Conservation (phyloP, 1,140 invertebrate genomes). For the Drosophila dunni region DNA sequence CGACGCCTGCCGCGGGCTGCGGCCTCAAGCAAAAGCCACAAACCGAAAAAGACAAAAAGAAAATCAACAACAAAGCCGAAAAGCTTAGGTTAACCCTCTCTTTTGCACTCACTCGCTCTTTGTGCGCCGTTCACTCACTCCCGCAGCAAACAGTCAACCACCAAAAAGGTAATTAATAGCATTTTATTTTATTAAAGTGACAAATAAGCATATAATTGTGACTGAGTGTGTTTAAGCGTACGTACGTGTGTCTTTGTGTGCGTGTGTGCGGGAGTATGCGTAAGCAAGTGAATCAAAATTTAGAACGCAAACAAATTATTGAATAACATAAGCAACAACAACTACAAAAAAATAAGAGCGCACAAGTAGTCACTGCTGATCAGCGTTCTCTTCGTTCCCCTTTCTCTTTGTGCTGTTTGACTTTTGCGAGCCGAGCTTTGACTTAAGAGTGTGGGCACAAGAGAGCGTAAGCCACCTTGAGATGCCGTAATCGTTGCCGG, state of each 20-base stretch:
- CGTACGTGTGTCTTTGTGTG: slow-evolving; percentile 23
- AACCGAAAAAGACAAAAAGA: slow-evolving; percentile 17
- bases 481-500: slow-evolving; percentile 45
- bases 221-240: slow-evolving; percentile 29
- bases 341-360: slow-evolving; percentile 14
- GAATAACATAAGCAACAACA: slow-evolving; percentile 56
- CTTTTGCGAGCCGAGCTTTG: slow-evolving; percentile 26
- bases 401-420: slow-evolving; percentile 1
- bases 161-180: slow-evolving; percentile 69
- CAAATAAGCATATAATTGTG: slow-evolving; percentile 59
- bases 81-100: slow-evolving; percentile 36
- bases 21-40: slow-evolving; percentile 23
- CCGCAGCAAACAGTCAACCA: slow-evolving; percentile 3
- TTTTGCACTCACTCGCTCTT: slow-evolving; percentile 1
- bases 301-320: slow-evolving; percentile 78
- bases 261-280: slow-evolving; percentile 28
- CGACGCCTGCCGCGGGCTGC: slow-evolving; percentile 1
- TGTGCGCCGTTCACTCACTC: neutral
- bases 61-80: slow-evolving; percentile 29
- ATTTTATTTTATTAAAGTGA: slow-evolving; percentile 76
- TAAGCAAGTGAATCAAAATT: slow-evolving; percentile 68
- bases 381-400: slow-evolving; percentile 1
- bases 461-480: slow-evolving; percentile 22
- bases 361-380: slow-evolving; percentile 9
- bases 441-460: neutral